phyloP scores from a whole-genome alignment of 2,113 vertebrate species.

The Solea solea region DNA sequence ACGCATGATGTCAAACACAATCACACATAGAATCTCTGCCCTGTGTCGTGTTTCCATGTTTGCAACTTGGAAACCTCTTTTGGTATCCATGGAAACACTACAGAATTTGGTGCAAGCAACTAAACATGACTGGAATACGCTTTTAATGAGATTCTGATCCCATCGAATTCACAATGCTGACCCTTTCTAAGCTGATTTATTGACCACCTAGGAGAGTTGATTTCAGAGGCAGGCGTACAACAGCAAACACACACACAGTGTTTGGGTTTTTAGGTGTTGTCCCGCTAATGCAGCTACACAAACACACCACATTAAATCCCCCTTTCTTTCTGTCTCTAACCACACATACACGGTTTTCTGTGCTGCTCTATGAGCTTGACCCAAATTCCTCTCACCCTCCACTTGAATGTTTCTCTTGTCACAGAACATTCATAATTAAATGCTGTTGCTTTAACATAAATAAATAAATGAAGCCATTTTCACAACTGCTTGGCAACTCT shows the following conservation, averaged over 20 bases:
- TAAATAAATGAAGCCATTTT: slow-evolving; percentile 80
- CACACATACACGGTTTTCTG: slow-evolving; percentile 34
- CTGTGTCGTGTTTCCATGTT: slow-evolving; percentile 51
- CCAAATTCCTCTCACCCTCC: slow-evolving; percentile 68
- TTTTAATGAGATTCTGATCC: slow-evolving; percentile 70
- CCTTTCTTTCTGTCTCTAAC: slow-evolving; percentile 43
- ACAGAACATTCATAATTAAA: slow-evolving; percentile 76
- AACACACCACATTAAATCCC: slow-evolving; percentile 35
- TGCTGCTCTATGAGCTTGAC: slow-evolving; percentile 67
- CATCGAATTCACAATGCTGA: slow-evolving; percentile 51
- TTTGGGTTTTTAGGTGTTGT: slow-evolving; percentile 19
- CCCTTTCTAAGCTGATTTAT: slow-evolving; percentile 68
- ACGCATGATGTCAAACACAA: slow-evolving; percentile 38
- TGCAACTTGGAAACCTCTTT: slow-evolving; percentile 61
- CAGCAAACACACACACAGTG: slow-evolving; percentile 11
- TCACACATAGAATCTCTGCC: slow-evolving; percentile 41
- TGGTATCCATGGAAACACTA: slow-evolving; percentile 74
- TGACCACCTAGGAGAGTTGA: slow-evolving; percentile 58
- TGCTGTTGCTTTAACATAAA: slow-evolving; percentile 78
- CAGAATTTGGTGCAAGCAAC: slow-evolving; percentile 56
- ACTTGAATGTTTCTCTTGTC: slow-evolving; percentile 68
- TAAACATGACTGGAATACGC: slow-evolving; percentile 58
- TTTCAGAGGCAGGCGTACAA: slow-evolving; percentile 19
- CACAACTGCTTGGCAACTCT: slow-evolving; percentile 74
- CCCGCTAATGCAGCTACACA: slow-evolving; percentile 15